A percentile compares a stretch with the other conserved stretches of the same genome.
Conservation (phyloP, 2,113 vertebrate species). For the Stigmatopora argus region DNA sequence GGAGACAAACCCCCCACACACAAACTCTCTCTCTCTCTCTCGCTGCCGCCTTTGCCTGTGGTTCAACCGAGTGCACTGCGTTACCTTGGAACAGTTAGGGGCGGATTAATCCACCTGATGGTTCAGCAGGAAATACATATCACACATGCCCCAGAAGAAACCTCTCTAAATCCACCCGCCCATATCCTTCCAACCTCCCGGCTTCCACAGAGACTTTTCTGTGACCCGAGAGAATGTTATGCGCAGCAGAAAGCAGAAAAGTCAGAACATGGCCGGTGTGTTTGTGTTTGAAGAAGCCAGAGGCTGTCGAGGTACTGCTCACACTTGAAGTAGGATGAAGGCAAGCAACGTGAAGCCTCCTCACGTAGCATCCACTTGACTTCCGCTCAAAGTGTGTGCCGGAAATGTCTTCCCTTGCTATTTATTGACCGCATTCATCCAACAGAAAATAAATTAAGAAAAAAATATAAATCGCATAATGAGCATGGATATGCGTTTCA, state of each 20-base stretch:
- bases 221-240: slow-evolving; percentile 34
- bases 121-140: slow-evolving; percentile 32
- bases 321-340: slow-evolving; percentile 43
- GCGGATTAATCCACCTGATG: slow-evolving; percentile 44
- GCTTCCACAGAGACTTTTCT: slow-evolving; percentile 12
- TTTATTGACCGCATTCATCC: neutral
- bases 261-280: neutral
- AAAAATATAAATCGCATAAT: no score
- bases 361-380: neutral
- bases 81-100: slow-evolving; percentile 23
- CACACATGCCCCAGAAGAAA: neutral
- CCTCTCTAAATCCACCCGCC: neutral
- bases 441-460: no score
- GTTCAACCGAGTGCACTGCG: slow-evolving; percentile 8
- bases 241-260: slow-evolving; percentile 16
- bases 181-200: neutral
- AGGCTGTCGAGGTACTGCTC: slow-evolving; percentile 14
- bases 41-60: slow-evolving; percentile 14
- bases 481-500: no score
- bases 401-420: neutral
- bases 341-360: slow-evolving; percentile 27
- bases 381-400: neutral
- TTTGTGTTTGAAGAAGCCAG: slow-evolving; percentile 3
- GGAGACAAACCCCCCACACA: neutral
- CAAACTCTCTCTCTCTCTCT: neutral